phyloP scores from a whole-genome alignment of 2,797 vertebrate species.

The Synaphobranchus kaupii region DNA sequence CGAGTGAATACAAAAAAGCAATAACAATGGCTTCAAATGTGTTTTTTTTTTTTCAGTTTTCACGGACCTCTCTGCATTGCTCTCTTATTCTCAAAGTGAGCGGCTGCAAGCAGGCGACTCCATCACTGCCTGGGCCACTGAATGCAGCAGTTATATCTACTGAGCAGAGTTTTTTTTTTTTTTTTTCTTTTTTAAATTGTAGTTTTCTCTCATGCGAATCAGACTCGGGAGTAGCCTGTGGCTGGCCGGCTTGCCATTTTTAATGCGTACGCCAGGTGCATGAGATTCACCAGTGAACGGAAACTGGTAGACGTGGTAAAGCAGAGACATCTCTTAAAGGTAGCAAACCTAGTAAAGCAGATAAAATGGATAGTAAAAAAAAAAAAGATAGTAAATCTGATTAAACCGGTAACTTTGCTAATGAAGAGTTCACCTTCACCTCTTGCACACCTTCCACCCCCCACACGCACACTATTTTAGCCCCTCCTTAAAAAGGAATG shows the following conservation, averaged over 20 bases:
- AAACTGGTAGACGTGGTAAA: too few relatives aligned
- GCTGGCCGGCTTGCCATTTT: neutral
- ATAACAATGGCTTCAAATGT: neutral
- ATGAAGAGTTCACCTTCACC: neutral
- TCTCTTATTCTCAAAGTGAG: neutral
- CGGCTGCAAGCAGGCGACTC: slow-evolving; percentile 33
- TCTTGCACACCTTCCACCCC: neutral
- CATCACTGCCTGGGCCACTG: slow-evolving; percentile 23
- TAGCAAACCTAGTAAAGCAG: too few relatives aligned
- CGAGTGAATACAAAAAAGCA: neutral
- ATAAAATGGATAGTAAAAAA: neutral
- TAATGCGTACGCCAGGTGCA: neutral
- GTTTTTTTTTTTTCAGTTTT: neutral
- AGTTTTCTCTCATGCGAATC: neutral
- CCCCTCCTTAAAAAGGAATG: neutral
- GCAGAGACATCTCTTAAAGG: too few relatives aligned
- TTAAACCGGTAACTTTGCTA: neutral
- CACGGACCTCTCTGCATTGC: neutral
- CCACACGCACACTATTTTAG: slow-evolving; percentile 27
- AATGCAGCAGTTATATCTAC: slow-evolving; percentile 7
- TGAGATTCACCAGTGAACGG: neutral
- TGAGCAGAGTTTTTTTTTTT: neutral
- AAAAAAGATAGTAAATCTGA: neutral
- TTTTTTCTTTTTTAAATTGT: too few relatives aligned
- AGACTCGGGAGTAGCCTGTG: neutral